A percentile compares a stretch with the other conserved stretches of the same genome.
Evolutionary conservation across 2,113 vertebrate genomes (phyloP).

Genomic region (Lynx canadensis): DNA sequence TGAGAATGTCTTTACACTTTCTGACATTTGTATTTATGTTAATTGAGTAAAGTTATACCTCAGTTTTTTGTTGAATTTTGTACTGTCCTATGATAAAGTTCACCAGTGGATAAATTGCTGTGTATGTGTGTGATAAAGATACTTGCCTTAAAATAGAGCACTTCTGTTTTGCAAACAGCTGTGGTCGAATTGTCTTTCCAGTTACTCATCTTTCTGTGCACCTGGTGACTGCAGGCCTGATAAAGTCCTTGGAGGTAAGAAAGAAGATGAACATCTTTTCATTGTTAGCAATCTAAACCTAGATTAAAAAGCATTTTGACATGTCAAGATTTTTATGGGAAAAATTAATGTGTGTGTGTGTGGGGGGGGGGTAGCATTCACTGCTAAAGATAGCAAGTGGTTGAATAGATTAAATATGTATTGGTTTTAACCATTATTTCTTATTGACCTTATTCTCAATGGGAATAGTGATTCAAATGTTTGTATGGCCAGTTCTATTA

Average conservation of each 20-base stretch:
- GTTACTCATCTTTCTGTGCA: not conserved
- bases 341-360: not conserved
- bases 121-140: conserved; percentile 50
- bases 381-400: not conserved
- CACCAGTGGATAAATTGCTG: not conserved
- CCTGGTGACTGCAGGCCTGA: not conserved
- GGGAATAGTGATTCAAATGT: not conserved
- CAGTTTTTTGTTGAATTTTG: conserved; percentile 22
- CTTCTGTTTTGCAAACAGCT: conserved; percentile 24
- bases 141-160: conserved; percentile 76
- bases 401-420: not conserved
- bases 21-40: conserved; percentile 27
- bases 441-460: not conserved
- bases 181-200: not conserved
- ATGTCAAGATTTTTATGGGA: not conserved
- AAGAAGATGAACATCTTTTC: conserved; percentile 5
- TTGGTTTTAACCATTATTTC: conserved; percentile 25
- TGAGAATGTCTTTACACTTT: conserved; percentile 33
- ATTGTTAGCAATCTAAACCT: not conserved
- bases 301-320: conserved; percentile 27
- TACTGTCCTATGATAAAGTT: conserved; percentile 29
- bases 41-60: conserved; percentile 58
- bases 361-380: not conserved
- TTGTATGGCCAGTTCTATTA: not conserved
- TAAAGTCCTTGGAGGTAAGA: not conserved